Conservation (phyloP, 2,888 invertebrate species). For the Marasmarcha lunaedactyla region DNA sequence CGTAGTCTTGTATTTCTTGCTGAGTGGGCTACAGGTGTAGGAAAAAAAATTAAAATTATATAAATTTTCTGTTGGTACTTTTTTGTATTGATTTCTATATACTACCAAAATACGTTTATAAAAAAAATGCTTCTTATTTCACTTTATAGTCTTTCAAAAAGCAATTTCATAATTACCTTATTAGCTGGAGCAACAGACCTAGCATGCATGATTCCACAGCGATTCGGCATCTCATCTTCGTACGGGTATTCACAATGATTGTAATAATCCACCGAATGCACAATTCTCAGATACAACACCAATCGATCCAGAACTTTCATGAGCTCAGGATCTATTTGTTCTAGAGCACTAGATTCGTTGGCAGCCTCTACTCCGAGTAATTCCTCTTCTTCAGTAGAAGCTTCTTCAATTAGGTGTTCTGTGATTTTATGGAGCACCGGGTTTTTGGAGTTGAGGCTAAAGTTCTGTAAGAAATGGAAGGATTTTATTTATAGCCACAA, state of each 20-base stretch:
- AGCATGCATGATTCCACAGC: constrained; percentile 98
- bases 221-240: constrained; percentile 99
- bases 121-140: too few relatives aligned
- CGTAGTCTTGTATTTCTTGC: constrained; percentile 80
- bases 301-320: constrained; percentile 82
- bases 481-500: too few relatives aligned
- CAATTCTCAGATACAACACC: constrained; percentile 92
- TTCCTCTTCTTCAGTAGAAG: constrained; percentile 98
- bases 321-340: constrained; percentile 48
- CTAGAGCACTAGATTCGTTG: constrained; percentile 29
- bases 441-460: constrained; percentile 85
- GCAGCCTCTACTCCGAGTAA: constrained; percentile 76
- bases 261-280: constrained; percentile 99
- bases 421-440: constrained; percentile 97
- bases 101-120: too few relatives aligned
- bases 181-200: constrained; percentile 88
- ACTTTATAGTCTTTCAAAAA: too few relatives aligned
- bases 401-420: constrained; percentile 97
- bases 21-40: constrained; percentile 68
- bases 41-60: too few relatives aligned
- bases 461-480: constrained; percentile 30
- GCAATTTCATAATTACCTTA: constrained; percentile 64
- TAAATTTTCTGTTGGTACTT: too few relatives aligned
- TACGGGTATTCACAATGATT: constrained; percentile 99
- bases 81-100: too few relatives aligned